Percentiles rank a stretch among this genome's conserved stretches.
Conservation (phyloP, 2,113 vertebrate genomes). For the Lophius piscatorius region DNA sequence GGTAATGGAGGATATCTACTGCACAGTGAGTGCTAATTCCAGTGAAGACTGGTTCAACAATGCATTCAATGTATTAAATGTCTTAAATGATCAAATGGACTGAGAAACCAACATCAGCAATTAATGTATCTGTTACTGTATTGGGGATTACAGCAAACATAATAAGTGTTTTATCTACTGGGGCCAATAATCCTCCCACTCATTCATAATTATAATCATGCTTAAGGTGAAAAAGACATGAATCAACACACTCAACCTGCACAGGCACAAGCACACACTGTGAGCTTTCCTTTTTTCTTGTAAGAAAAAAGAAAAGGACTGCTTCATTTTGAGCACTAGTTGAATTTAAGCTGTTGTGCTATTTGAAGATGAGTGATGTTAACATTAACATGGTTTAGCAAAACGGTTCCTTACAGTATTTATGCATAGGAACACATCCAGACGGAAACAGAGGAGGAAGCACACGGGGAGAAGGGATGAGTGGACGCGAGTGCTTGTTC, state of each 20-base stretch:
- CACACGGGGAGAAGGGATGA: constrained; percentile 23
- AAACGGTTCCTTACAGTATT: constrained; percentile 31
- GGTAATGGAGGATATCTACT: no score
- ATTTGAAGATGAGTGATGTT: constrained; percentile 39
- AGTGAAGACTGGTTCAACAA: no score
- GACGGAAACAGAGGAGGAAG: constrained; percentile 30
- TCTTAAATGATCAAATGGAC: constrained; percentile 2
- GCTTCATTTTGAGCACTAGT: background rate
- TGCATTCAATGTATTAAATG: background rate
- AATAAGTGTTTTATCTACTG: constrained; percentile 19
- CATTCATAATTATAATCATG: constrained; percentile 62
- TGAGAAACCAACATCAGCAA: constrained; percentile 15
- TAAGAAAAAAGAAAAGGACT: no score
- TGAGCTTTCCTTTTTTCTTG: no score
- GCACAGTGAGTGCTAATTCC: background rate
- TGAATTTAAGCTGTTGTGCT: constrained; percentile 3
- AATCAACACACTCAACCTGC: constrained; percentile 24
- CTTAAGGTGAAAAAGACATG: constrained; percentile 33
- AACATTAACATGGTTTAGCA: constrained; percentile 39
- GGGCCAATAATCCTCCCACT: constrained; percentile 33
- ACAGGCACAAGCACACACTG: background rate
- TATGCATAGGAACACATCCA: constrained; percentile 28
- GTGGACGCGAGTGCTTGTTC: constrained; percentile 37
- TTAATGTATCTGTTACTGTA: background rate
- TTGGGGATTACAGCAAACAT: constrained; percentile 16